Evolutionary conservation across 2,113 vertebrate genomes (phyloP).

Genomic region (Passer montanus): DNA sequence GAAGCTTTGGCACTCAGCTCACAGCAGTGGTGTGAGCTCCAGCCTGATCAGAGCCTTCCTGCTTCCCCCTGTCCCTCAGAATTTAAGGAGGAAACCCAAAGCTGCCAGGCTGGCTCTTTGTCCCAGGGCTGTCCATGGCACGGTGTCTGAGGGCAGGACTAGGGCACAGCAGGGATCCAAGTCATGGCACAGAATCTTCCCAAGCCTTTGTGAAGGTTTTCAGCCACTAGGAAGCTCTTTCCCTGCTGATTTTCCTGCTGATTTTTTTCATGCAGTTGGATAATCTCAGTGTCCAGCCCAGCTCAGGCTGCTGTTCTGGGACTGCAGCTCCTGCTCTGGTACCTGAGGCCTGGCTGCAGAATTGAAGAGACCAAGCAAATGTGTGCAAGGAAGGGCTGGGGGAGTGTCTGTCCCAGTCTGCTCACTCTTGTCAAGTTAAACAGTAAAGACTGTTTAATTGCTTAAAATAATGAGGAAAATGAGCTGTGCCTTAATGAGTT

Average conservation of each 20-base stretch:
- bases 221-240: not conserved
- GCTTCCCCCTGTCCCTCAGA: not conserved
- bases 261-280: not conserved
- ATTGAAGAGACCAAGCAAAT: not conserved
- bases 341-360: not conserved
- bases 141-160: not conserved
- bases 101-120: not conserved
- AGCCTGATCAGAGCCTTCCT: not conserved
- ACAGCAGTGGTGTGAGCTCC: not conserved
- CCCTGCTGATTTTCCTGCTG: not conserved
- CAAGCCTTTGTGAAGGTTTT: not conserved
- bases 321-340: not conserved
- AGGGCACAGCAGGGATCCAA: not conserved
- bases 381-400: not conserved
- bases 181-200: not conserved
- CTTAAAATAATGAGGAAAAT: slow-evolving; percentile 36
- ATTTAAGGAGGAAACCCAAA: not conserved
- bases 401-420: not conserved
- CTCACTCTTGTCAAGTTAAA: slow-evolving; percentile 5
- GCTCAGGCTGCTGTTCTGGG: not conserved
- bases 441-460: slow-evolving; percentile 4
- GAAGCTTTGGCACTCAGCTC: not conserved
- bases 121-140: accelerated
- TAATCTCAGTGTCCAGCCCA: not conserved
- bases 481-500: slow-evolving; percentile 29